Percentiles rank a stretch among this genome's conserved stretches.
Evolutionary conservation across 2,888 invertebrate species (phyloP).

Genomic region (Andrena camellia): DNA sequence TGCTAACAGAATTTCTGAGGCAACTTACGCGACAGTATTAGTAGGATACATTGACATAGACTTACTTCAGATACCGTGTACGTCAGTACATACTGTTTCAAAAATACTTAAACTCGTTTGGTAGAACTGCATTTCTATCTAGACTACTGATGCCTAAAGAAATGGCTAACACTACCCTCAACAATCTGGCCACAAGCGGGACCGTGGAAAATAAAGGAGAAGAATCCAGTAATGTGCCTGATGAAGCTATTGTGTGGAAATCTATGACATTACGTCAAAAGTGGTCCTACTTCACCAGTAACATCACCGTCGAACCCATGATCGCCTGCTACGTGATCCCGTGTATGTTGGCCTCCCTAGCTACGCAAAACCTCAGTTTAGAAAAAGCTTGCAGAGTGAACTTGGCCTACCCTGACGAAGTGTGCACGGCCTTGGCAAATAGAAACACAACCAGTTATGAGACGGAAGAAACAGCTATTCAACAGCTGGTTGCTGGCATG

Average conservation of each 20-base stretch:
- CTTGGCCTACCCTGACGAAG: slow-evolving; percentile 89
- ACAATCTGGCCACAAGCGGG: slow-evolving; percentile 11
- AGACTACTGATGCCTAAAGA: not conserved
- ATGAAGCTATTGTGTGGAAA: slow-evolving; percentile 82
- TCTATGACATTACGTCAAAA: slow-evolving; percentile 87
- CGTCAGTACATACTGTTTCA: not conserved
- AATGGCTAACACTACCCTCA: slow-evolving; percentile 48
- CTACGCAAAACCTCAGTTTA: slow-evolving; percentile 93
- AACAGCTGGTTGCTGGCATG: slow-evolving; percentile 90
- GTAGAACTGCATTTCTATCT: not conserved
- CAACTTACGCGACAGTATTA: not conserved
- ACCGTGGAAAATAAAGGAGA: slow-evolving; percentile 56
- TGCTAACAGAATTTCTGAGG: not conserved
- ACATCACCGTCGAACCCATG: slow-evolving; percentile 92
- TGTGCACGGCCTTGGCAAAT: slow-evolving; percentile 92
- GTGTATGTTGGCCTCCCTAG: slow-evolving; percentile 89
- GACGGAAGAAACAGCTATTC: slow-evolving; percentile 88
- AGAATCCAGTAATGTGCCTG: slow-evolving; percentile 36
- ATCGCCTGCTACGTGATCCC: slow-evolving; percentile 90
- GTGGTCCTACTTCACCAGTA: slow-evolving; percentile 87
- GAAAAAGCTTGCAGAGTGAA: slow-evolving; percentile 96
- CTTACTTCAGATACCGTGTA: not conserved
- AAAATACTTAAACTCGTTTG: not conserved
- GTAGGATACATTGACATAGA: not conserved
- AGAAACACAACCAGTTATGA: slow-evolving; percentile 90